These are phyloP conservation scores for Triplophysa siluroides DNA, from an alignment of 2,113 vertebrate genomes.

Conservation along the genomic window DNA sequence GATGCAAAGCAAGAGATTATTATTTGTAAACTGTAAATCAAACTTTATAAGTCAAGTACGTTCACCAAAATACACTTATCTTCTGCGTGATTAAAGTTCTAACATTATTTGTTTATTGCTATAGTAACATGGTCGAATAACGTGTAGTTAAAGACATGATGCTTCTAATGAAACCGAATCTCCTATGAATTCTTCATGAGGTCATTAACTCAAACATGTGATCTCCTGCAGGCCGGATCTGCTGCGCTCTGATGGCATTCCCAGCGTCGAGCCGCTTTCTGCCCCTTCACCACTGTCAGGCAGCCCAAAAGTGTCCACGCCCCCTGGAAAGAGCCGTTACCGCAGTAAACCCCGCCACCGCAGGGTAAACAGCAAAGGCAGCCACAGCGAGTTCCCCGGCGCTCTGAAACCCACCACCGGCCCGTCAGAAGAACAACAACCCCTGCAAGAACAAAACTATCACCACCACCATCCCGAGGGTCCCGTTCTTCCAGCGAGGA, in stretches of 20 bases:
- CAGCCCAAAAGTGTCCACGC: constrained; percentile 90
- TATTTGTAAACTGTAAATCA: too few species aligned
- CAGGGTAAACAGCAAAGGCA: constrained; percentile 93
- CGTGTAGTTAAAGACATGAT: background rate
- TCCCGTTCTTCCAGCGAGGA: constrained; percentile 69
- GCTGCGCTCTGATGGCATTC: constrained; percentile 90
- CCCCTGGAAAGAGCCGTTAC: constrained; percentile 86
- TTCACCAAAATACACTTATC: too few species aligned
- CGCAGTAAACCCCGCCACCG: constrained; percentile 94
- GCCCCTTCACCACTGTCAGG: constrained; percentile 85
- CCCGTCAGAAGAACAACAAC: constrained; percentile 70
- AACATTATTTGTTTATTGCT: background rate
- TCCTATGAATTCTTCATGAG: background rate
- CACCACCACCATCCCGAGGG: constrained; percentile 61
- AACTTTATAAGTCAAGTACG: too few species aligned
- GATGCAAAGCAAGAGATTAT: too few species aligned
- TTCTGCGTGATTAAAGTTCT: too few species aligned
- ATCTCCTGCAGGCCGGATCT: constrained; percentile 83
- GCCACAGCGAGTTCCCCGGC: constrained; percentile 86
- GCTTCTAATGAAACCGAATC: background rate
- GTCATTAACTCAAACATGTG: background rate
- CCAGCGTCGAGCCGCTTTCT: constrained; percentile 80
- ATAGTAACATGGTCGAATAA: background rate
- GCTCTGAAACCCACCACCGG: constrained; percentile 77
- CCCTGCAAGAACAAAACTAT: constrained; percentile 65